Conservation (phyloP, 2,113 vertebrate species). For the Phocoena phocoena region DNA sequence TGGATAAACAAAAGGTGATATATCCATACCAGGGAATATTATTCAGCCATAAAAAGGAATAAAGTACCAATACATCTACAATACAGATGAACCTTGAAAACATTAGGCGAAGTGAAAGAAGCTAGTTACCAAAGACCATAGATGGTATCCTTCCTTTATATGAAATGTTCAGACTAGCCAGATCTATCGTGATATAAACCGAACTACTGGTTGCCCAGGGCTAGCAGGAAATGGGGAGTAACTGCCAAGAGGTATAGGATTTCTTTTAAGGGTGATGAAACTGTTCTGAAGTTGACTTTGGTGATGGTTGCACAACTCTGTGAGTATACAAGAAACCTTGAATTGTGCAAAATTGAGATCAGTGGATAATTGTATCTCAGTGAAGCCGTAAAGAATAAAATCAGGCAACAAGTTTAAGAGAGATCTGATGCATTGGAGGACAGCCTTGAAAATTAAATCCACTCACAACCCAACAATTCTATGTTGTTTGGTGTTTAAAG, state of each 20-base stretch:
- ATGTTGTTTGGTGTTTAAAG: background rate
- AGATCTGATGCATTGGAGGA: background rate
- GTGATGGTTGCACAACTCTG: background rate
- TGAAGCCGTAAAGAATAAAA: background rate
- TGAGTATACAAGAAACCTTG: background rate
- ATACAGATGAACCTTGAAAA: background rate
- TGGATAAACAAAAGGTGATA: background rate
- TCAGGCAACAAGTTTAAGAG: background rate
- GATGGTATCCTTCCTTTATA: background rate
- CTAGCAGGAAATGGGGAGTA: background rate
- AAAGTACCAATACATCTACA: background rate
- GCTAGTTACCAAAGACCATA: background rate
- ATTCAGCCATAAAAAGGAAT: background rate
- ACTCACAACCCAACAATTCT: background rate
- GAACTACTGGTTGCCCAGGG: background rate
- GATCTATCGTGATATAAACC: background rate
- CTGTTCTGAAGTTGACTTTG: background rate
- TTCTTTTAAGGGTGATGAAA: background rate
- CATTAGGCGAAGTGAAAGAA: background rate
- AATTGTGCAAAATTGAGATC: background rate
- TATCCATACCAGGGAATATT: background rate
- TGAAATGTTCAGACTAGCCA: background rate
- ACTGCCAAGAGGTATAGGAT: background rate
- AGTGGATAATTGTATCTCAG: background rate
- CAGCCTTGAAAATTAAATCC: constrained; percentile 20